phyloP scores from a whole-genome alignment of 2,888 invertebrate genomes.

The Thymelicus lineola region DNA sequence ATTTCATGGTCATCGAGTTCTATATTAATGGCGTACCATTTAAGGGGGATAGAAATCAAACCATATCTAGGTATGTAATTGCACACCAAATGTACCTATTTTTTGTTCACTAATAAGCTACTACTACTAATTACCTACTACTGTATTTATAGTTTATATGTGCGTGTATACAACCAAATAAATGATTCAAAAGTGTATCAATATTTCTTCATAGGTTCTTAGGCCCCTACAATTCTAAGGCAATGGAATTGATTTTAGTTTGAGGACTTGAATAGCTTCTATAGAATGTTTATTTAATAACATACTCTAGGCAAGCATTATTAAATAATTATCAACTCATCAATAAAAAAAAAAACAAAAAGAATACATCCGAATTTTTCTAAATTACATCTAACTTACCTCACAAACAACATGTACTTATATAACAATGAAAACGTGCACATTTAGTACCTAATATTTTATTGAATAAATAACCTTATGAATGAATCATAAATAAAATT shows the following conservation, averaged over 20 bases:
- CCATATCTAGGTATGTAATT: slow-evolving; percentile 29
- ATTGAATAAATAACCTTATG: neutral
- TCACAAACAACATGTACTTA: no score
- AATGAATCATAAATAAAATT: slow-evolving; percentile 11
- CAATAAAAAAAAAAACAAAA: no score
- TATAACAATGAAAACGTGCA: slow-evolving; percentile 3
- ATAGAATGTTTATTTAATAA: no score
- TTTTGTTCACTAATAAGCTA: neutral
- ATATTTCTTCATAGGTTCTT: neutral
- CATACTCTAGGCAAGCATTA: no score
- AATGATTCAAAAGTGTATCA: neutral
- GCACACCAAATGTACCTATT: neutral
- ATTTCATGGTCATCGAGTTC: slow-evolving; percentile 59
- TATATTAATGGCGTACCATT: neutral
- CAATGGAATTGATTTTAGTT: no score
- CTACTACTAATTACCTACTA: no score
- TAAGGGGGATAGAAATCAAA: slow-evolving; percentile 30
- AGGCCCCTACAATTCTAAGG: no score
- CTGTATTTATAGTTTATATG: neutral
- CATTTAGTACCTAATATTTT: neutral
- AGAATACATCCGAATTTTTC: no score
- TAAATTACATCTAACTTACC: no score
- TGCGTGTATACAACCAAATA: neutral
- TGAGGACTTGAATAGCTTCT: no score
- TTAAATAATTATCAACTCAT: no score